phyloP scores from a whole-genome alignment of 2,888 invertebrate genomes.

The Trachelus tabidus region DNA sequence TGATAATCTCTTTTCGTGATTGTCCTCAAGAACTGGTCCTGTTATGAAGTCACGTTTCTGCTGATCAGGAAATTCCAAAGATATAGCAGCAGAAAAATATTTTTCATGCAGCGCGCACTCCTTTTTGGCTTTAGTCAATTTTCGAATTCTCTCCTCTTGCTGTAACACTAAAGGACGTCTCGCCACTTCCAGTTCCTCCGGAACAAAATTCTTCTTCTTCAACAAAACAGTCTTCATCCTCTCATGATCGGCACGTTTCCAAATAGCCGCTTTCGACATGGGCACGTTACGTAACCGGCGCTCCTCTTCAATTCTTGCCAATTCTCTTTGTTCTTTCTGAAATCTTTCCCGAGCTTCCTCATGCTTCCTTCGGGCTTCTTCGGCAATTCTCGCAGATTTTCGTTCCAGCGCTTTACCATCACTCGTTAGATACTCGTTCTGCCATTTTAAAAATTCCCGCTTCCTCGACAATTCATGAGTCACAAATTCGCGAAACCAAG shows the following conservation, averaged over 20 bases:
- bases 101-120: constrained; percentile 26
- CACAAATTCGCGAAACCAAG: constrained; percentile 53
- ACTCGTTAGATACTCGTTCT: constrained; percentile 43
- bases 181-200: constrained; percentile 71
- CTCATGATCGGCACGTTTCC: constrained; percentile 73
- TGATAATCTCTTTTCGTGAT: neutral
- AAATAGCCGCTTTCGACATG: constrained; percentile 65
- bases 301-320: constrained; percentile 51
- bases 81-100: constrained; percentile 33
- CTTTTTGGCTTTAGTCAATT: constrained; percentile 58
- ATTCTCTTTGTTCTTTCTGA: constrained; percentile 37
- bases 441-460: constrained; percentile 49
- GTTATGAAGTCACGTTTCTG: neutral
- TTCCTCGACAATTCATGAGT: constrained; percentile 49
- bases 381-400: constrained; percentile 36
- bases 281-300: constrained; percentile 27
- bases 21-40: neutral
- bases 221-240: constrained; percentile 73
- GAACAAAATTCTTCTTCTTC: constrained; percentile 72
- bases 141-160: constrained; percentile 69
- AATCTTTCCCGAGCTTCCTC: constrained; percentile 58
- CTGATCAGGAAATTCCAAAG: constrained; percentile 36
- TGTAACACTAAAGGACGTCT: constrained; percentile 71
- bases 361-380: constrained; percentile 70
- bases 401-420: constrained; percentile 38